Evolutionary conservation across 2,113 vertebrate species (phyloP).

Genomic region (Sinocyclocheilus maitianheensis): DNA sequence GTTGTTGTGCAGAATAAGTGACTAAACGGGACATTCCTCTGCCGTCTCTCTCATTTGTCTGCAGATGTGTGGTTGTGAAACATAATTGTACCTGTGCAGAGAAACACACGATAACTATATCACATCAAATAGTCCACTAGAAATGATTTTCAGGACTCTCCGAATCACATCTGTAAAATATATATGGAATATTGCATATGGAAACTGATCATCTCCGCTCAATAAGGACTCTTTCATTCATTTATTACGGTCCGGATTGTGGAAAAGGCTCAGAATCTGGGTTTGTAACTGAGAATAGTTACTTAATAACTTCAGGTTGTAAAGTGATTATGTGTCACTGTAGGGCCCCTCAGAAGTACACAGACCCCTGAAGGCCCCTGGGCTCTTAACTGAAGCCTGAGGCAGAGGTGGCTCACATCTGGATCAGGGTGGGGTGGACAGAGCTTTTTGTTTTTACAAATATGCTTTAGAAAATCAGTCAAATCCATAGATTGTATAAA

Average conservation of each 20-base stretch:
- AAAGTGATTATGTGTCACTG: background rate
- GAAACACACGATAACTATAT: too few relatives aligned
- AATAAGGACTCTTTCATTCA: too few relatives aligned
- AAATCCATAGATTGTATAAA: background rate
- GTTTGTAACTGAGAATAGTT: background rate
- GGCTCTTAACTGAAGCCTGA: background rate
- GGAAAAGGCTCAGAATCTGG: too few relatives aligned
- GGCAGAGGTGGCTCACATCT: background rate
- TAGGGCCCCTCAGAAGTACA: background rate
- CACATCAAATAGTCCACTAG: background rate
- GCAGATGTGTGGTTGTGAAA: background rate
- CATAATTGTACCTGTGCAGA: background rate
- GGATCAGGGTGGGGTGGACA: background rate
- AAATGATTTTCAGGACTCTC: too few relatives aligned
- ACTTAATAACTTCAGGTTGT: background rate
- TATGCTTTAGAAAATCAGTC: background rate
- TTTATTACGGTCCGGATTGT: too few relatives aligned
- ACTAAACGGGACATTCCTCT: background rate
- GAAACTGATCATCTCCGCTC: too few relatives aligned
- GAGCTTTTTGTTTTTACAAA: background rate
- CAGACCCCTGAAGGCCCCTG: background rate
- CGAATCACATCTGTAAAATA: too few relatives aligned
- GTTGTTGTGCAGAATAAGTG: background rate
- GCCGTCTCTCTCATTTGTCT: background rate
- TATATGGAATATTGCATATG: too few relatives aligned